Evolutionary conservation across 2,888 invertebrate species (phyloP), one percentile per base, ranked within the genome.

Genomic region (Hybos culiciformis): DNA sequence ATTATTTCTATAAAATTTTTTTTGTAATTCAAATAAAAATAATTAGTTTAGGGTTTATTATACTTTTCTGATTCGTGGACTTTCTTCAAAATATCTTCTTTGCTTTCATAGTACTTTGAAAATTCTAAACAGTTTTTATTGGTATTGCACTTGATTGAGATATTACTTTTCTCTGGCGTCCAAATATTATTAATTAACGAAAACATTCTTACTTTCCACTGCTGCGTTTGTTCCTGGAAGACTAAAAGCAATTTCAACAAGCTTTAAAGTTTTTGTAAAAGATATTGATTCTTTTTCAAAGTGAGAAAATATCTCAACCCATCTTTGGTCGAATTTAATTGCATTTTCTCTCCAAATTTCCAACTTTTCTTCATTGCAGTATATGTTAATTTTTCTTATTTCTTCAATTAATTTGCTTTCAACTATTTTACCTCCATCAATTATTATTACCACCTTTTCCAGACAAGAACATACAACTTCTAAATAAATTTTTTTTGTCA

Each of bases 361-460:
- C 4, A 40, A 37, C 20, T 36, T 42, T 42, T 33, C 23, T 42
- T 45, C 39, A 40, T 21, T 26, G 38, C 45, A 45, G 34, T 24
- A 37, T 42, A 37, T 45, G 39, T 45, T 42, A 34, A 45, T 45
- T 45, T 45, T 44, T 44, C 41, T 41, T 40, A 44, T 44, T 44
- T 44, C 41, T 41, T 44, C 38, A 41, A 41, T 34, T 41, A 41
- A 33, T 41, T 45, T 45, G 12, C 19, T 41, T 33, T 45, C 26
- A 38, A 41, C 39, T 38, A 37, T 41, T 41, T 44, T 41, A 44
- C 24, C 32, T 37, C 24, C 21, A 41, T 38, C 45, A 37, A 41
- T 32, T 41, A 45, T 41, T 45, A n/a, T n/a, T n/a, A n/a, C n/a
- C n/a, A 15, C 34, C 41, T 37, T 21, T 23, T 45, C 40, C 40